Evolutionary conservation across 2,888 invertebrate genomes (phyloP), one percentile per base, ranked within the genome.

Genomic region (Pardosa pseudoannulata): DNA sequence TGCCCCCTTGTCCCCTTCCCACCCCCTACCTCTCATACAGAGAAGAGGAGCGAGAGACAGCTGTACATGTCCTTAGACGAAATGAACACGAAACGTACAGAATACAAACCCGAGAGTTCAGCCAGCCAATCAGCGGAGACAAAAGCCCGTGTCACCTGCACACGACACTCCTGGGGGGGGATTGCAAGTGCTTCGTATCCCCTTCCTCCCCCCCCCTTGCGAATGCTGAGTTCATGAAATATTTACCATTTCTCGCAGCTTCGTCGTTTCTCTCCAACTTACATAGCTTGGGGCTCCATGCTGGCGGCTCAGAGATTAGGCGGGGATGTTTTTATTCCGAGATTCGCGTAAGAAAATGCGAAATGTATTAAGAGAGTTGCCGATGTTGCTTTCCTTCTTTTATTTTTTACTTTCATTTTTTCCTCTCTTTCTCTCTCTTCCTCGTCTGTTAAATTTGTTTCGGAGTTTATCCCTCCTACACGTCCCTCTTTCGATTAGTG

Each of bases 111-210:
- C 62, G 76, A 70, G 85, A 79, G 85, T 86, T 86, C 85, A 86
- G 85, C 85, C 74, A 86, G 85, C 85, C 85, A 86, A 86, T 86
- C 85, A 86, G 85, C 46, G 79, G 73, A 86, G 85, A 86, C 85
- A 86, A 86, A 86, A 75, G 85, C 79, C 79, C 70, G 74, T 79
- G 85, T 86, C 85, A 86, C 85, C 85, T 86, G 85, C 85, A 86
- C 70, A 68, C 79, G 85, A 86, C 85, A 86, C 79, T 74, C 85
- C 68, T 41, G 73, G 68, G n/a, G 79, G 46, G 62, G 41, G 70
- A 31, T 62, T 13, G 64, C 29, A 16, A 19, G 23, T 36, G 16
- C 28, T 27, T 36, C 65, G 41, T 27, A 29, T 39, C 75, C 64
- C 64, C 50, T 36, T 41, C 41, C 41, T 62, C 46, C 56, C 56